Base-by-base conservation (phyloP, 2,113 vertebrate species). In the Salvelinus alpinus region DNA sequence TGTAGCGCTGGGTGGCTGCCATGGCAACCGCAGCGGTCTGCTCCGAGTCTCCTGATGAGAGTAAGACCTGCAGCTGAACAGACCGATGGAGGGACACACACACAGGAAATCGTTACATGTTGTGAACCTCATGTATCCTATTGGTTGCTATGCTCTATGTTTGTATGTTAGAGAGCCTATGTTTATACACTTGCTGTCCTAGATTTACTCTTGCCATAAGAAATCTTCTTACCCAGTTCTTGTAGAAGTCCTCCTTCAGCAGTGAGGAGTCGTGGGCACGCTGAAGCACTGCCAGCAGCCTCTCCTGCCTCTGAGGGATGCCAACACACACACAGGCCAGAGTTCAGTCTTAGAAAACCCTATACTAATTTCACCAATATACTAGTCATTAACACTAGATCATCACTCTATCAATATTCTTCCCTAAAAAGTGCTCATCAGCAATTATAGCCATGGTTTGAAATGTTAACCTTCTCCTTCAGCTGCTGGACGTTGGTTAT, bases 401-500 rank as follows among this genome's bases (percentile, higher is more conserved):
- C 54, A 57, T 20, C 54, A 57, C 3, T 18, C 59, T 1, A 20
- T n/a, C 59, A 62, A 62, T 9, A 62, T 62, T 62, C 6, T 22
- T 13, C 59, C 8, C n/a, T 24, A 16, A 62, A 62, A 16, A 62
- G n/a, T 22, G 16, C 7, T 22, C 59, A 62, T 22, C 20, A 3
- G 5, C 7, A 62, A 62, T 9, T 27, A 65, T 29, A 31, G 18
- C 20, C 4, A 18, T 8, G 8, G 1, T 22, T 7, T 9, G 13
- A 20, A 12, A 12, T 22, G 71, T 87, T 89, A 3, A 99, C 97
- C 92, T 95, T 95, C 70, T 92, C 91, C 81, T 94, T 95, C 79
- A 99, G 91, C 71, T 94, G 90, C 62, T 87, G 72, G 77, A 95
- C 94, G 20, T 94, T 99, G 16, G 96, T 97, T 86, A 96, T 98